Conservation (phyloP, 2,797 vertebrate species). For the Esox lucius region DNA sequence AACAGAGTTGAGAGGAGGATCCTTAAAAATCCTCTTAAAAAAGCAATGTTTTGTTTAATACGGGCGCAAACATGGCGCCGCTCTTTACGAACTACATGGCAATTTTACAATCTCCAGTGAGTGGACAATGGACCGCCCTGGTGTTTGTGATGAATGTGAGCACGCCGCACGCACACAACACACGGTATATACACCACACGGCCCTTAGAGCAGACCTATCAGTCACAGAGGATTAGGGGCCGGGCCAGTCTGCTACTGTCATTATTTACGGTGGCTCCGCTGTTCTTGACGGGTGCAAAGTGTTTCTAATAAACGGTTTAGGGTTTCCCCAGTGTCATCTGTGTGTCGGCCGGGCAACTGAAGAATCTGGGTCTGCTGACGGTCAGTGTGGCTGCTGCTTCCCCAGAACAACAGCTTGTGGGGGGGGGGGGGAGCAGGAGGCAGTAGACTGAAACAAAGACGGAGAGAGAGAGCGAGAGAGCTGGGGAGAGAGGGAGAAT, state of each 20-base stretch:
- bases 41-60: not conserved
- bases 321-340: constrained; percentile 79
- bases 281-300: constrained; percentile 77
- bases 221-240: constrained; percentile 29
- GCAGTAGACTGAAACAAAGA: constrained; percentile 1
- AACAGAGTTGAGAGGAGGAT: not conserved
- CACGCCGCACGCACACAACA: constrained; percentile 31
- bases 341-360: constrained; percentile 65
- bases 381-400: constrained; percentile 64
- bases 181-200: constrained; percentile 43
- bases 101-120: not conserved
- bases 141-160: constrained; percentile 1
- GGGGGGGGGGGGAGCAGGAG: not conserved
- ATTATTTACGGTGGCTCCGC: constrained; percentile 78
- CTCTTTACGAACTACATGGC: not conserved
- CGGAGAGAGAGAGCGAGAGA: not conserved
- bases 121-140: not conserved
- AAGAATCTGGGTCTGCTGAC: constrained; percentile 78
- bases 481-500: not conserved
- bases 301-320: constrained; percentile 77
- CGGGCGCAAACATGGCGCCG: not conserved
- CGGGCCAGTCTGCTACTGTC: constrained; percentile 59
- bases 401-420: constrained; percentile 30
- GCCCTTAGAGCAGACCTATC: constrained; percentile 49
- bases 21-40: not conserved